Evolutionary conservation across 2,888 invertebrate genomes (phyloP), one percentile per base, ranked within the genome.

Genomic region (Pyrochroa serraticornis): DNA sequence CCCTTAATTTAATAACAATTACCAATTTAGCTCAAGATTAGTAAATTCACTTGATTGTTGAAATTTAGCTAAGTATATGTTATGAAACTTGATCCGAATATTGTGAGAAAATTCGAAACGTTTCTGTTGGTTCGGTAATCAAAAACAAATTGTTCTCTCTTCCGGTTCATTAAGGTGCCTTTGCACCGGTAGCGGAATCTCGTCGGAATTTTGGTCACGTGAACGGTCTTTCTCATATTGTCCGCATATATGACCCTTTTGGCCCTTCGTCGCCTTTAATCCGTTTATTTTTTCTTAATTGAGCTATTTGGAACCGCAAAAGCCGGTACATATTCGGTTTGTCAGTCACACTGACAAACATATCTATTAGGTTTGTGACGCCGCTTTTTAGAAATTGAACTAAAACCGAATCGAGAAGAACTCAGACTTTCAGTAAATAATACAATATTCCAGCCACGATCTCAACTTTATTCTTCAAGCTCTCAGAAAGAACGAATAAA

Each of bases 381-480:
- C 38, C 47, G 22, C 37, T 35, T 48, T 58, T 52, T 52, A 52
- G 42, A 37, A 48, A 52, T 52, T 51, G 51, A 56, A 56, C 37
- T 47, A 37, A 42, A 51, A 52, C 41, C 12, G 39, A 55, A 55
- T 5, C 22, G 22, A 5, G 22, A 22, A 22, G 3, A 22, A 22
- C 22, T 22, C 22, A 22, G 22, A 22, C 31, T 55, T 44, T 43
- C 39, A 52, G 58, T 58, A 58, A 58, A 52, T 58, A 58, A 58
- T 58, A 58, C 39, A 52, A 58, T 58, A 58, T 58, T 58, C 54
- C 43, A n/a, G 38, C 57, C 58, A 60, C 58, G 58, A 56, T 53
- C 37, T 34, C 47, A 48, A 54, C 50, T 50, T 60, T 50, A 49
- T 56, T 56, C 56, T 56, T 56, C 49, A 56, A 56, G 52, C 45